Evolutionary conservation across 2,113 vertebrate species (phyloP).

Genomic region (Brienomyrus brachyistius): DNA sequence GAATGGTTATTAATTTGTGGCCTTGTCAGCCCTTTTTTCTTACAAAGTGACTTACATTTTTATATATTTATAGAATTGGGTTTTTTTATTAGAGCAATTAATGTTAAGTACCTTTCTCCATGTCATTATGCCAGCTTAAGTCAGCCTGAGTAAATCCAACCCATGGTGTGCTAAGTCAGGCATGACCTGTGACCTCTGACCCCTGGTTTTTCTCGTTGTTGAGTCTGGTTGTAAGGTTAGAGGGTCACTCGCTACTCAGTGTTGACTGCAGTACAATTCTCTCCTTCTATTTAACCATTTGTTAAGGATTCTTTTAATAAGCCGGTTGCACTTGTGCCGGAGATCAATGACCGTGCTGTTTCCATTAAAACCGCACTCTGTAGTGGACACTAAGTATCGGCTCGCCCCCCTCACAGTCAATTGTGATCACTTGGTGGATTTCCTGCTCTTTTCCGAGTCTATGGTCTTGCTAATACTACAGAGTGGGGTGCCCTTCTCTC

Average conservation of each 20-base stretch:
- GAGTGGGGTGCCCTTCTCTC: background rate
- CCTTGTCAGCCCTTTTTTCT: background rate
- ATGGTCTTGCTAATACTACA: background rate
- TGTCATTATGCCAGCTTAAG: background rate
- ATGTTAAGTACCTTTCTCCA: background rate
- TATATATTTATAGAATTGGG: background rate
- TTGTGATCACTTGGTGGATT: background rate
- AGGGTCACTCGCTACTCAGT: background rate
- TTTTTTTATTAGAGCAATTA: background rate
- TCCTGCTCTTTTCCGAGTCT: background rate
- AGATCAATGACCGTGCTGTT: too few relatives aligned
- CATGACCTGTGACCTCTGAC: conserved; percentile 4
- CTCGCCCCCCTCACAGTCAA: background rate
- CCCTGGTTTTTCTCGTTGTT: background rate
- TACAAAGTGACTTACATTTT: background rate
- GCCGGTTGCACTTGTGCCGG: background rate
- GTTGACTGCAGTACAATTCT: background rate
- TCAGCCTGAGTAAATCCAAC: background rate
- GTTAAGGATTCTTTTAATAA: background rate
- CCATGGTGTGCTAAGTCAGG: background rate
- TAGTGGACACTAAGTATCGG: background rate
- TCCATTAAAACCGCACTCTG: background rate
- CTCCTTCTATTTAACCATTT: background rate
- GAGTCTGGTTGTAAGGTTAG: background rate
- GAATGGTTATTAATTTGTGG: background rate